Evolutionary conservation across 2,888 invertebrate genomes (phyloP), one percentile per base, ranked within the genome.

Genomic region (Asteroscopus sphinx): DNA sequence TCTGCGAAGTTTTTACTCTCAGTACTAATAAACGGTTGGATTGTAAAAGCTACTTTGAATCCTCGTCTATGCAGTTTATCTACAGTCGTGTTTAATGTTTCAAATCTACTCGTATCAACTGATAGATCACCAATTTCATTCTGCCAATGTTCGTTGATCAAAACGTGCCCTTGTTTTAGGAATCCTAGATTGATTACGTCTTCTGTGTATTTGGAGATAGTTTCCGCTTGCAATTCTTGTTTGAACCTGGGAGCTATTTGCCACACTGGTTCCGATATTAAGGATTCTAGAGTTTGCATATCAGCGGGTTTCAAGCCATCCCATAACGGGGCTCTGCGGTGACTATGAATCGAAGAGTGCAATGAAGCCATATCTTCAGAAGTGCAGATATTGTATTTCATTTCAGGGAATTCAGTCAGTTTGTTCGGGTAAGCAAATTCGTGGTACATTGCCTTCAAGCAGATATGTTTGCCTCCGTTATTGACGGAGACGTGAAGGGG

Each of bases 11-110:
- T 97, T 1, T 92, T 91, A 68, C 98, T 98, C 77, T 98, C 97
- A 0, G 98, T 97, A 47, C 97, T 97, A 28, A 98, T 96, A 83
- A 98, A 99, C 0, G 99, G 98, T 81, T 98, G 98, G 0, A 98
- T 95, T n/a, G 98, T 97, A 69, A 99, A 96, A 0, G 97, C 97
- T 11, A 99, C 96, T 79, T 97, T 96, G 69, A 98, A 99, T 0
- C 98, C 98, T 66, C 98, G 94, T 28, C 98, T 95, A 68, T 97
- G 97, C 32, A 98, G 94, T 47, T 97, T 96, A 73, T 97, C 96
- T 6, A 98, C 96, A 1, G 97, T 97, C 55, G 96, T 96, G 54
- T 96, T 96, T 72, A 98, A 94, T 0, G 96, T 96, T 40, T 96
- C 96, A 82, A 99, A 99, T 56, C 98, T 93, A 25, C 91, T 93